Base-by-base conservation (phyloP, 35 echinoderm and acorn worm genomes). In the Ophioderma brevispina region DNA sequence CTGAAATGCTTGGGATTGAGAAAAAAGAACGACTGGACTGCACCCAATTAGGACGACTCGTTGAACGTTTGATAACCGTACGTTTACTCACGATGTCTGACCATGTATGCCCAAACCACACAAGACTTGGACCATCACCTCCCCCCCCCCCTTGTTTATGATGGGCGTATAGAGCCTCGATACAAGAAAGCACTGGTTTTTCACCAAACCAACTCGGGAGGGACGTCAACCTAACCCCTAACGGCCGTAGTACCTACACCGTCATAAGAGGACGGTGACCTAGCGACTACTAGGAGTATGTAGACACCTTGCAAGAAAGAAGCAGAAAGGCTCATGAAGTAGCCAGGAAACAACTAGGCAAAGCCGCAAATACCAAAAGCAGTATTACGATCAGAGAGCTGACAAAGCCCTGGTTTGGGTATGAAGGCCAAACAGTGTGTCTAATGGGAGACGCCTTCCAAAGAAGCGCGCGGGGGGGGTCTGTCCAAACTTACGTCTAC, bases 171-270 rank as follows among this genome's bases (percentile, higher is more conserved):
- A 36, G 84, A 10, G 79, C 77, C 30, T 55, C 94, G 0, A 56
- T 83, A 1, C 89, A 91, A 50, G 94, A 95, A 32, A 76, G 82
- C 10, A 95, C 94, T 0, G 80, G 78, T 19, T 77, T 42, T 41
- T 83, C 94, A 32, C 94, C 89, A 50, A 82, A 37, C 19, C 77
- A 86, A 52, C 55, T 91, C 23, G 91, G 92, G 85, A 13, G 86
- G 59, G 59, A 89, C 31, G 34, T 77, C 1, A 13, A 31, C 31
- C 38, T 88, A 19, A n/a, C 92, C 86, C n/a, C n/a, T n/a, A n/a
- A n/a, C n/a, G n/a, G 35, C 11, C 59, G 5, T 80, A 93, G 56
- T 19, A 89, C 1, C 13, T 41, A n/a, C n/a, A n/a, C n/a, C 23
- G 30, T 36, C 0, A 37, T 19, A 2, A 49, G 38, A 0, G n/a